Evolutionary conservation across 2,888 invertebrate genomes (phyloP).

Genomic region (Acanthosepion esculentum): DNA sequence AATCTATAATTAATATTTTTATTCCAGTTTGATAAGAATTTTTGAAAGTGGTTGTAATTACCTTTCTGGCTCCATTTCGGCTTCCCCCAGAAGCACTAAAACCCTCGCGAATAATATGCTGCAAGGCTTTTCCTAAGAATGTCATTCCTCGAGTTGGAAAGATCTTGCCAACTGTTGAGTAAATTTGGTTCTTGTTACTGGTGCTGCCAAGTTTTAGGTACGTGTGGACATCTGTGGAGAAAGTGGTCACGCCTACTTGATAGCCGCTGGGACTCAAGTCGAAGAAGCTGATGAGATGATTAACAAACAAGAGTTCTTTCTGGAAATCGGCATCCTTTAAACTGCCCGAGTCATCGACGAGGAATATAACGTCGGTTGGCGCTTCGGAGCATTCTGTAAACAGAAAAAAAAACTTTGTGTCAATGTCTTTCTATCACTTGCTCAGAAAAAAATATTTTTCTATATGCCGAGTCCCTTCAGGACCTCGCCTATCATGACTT

Average conservation of each 20-base stretch:
- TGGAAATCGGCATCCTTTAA: background rate
- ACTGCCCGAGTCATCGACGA: background rate
- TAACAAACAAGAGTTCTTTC: background rate
- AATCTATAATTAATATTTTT: no score
- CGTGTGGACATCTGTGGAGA: background rate
- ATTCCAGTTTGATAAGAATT: no score
- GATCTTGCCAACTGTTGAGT: background rate
- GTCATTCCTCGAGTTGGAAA: background rate
- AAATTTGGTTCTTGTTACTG: background rate
- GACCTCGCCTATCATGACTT: no score
- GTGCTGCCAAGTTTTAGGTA: background rate
- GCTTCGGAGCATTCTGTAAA: background rate
- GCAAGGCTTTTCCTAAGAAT: background rate
- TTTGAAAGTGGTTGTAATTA: background rate
- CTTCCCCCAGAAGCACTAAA: background rate
- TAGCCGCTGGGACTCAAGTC: slow-evolving; percentile 5
- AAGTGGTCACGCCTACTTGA: slow-evolving; percentile 24
- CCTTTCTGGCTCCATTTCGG: background rate
- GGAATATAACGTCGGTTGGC: background rate
- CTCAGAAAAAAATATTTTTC: no score
- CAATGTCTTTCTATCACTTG: no score
- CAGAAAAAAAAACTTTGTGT: no score
- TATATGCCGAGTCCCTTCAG: no score
- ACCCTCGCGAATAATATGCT: background rate
- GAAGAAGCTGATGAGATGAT: background rate